phyloP scores from a whole-genome alignment of 2,797 vertebrate species.

The Valencia hispanica region DNA sequence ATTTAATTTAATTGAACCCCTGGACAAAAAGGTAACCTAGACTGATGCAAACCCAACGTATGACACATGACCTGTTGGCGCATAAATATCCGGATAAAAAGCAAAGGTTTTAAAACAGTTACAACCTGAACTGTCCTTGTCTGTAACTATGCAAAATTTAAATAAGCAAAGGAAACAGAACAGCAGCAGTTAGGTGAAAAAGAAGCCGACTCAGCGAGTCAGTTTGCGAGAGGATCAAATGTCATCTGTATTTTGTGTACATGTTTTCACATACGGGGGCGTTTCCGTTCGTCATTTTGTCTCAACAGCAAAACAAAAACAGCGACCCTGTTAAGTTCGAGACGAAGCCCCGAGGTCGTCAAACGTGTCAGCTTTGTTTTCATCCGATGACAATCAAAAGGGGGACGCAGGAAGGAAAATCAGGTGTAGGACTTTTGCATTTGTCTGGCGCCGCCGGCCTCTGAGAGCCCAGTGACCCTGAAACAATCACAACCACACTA shows the following conservation, averaged over 20 bases:
- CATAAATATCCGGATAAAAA: background rate
- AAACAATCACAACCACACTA: constrained; percentile 66
- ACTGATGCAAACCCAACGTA: too few species aligned
- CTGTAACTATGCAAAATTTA: background rate
- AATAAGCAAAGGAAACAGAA: background rate
- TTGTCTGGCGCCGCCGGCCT: constrained; percentile 47
- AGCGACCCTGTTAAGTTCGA: background rate
- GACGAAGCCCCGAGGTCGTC: background rate
- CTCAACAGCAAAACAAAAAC: background rate
- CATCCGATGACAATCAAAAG: constrained; percentile 9
- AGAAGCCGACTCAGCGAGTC: background rate
- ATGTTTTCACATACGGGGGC: constrained; percentile 4
- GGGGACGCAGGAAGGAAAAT: constrained; percentile 10
- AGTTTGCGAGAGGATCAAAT: background rate
- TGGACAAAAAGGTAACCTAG: too few species aligned
- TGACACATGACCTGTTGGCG: too few species aligned
- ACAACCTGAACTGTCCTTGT: background rate
- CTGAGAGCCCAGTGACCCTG: constrained; percentile 68
- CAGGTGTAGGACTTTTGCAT: constrained; percentile 42
- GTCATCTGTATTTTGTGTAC: constrained; percentile 7
- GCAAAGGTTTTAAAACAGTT: background rate
- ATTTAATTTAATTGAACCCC: too few species aligned
- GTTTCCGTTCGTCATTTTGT: constrained; percentile 4
- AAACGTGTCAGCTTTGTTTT: constrained; percentile 28
- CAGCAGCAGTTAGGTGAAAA: background rate